phyloP scores from a whole-genome alignment of 2,888 invertebrate species.

The Adelphocoris suturalis region DNA sequence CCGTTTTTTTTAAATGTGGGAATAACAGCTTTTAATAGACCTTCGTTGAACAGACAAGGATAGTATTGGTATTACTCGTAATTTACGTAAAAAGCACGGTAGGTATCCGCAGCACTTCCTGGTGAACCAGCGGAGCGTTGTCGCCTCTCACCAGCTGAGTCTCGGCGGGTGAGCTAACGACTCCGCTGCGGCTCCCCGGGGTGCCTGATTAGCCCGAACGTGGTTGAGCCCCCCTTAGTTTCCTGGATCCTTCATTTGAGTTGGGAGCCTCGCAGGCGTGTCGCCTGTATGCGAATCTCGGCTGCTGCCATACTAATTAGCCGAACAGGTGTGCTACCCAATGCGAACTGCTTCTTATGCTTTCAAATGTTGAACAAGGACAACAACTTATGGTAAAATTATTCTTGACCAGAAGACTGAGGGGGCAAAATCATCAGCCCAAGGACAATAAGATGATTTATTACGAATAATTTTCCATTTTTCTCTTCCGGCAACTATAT shows the following conservation, averaged over 20 bases:
- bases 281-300: not conserved
- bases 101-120: not conserved
- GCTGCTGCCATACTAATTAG: not conserved
- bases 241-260: constrained; percentile 28
- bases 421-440: not conserved
- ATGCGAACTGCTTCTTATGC: not conserved
- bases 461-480: not conserved
- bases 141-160: constrained; percentile 15
- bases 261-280: constrained; percentile 1
- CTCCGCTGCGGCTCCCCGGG: not conserved
- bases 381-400: not conserved
- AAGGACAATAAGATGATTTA: not conserved
- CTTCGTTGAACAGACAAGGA: not conserved
- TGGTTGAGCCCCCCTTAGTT: not conserved
- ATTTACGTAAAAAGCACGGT: not conserved
- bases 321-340: not conserved
- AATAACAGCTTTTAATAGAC: too few species aligned
- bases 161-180: not conserved
- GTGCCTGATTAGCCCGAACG: constrained; percentile 10
- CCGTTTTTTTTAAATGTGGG: too few species aligned
- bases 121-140: not conserved
- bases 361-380: constrained; percentile 4
- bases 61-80: too few species aligned
- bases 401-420: not conserved
- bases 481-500: not conserved